These are phyloP conservation scores for Callithrix jacchus DNA, from an alignment of 2,113 vertebrate species.

Conservation along the genomic window DNA sequence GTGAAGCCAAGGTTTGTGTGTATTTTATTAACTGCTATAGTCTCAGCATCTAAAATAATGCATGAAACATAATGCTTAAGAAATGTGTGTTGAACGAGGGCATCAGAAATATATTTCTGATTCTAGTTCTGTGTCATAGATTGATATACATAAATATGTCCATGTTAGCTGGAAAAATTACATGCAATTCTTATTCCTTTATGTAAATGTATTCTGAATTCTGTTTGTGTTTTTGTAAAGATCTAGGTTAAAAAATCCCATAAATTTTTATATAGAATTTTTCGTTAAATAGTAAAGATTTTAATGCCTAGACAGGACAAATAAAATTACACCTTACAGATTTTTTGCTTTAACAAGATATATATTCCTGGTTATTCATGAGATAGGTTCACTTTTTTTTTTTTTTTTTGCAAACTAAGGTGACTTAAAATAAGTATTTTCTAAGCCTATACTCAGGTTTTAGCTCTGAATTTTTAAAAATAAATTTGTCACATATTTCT, in stretches of 20 bases:
- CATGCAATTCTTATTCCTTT: background rate
- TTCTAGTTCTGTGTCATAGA: background rate
- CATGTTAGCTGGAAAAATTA: background rate
- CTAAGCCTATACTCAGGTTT: background rate
- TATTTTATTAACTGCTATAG: background rate
- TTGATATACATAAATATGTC: background rate
- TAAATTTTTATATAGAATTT: conserved; percentile 2
- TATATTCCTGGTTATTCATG: background rate
- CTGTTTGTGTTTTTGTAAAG: background rate
- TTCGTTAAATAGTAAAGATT: background rate
- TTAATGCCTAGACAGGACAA: background rate
- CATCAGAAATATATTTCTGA: background rate
- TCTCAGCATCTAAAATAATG: background rate
- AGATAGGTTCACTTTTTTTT: background rate
- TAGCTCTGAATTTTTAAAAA: background rate
- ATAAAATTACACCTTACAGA: background rate
- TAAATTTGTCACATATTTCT: background rate
- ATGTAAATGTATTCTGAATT: background rate
- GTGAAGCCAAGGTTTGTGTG: background rate
- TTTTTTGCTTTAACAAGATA: background rate
- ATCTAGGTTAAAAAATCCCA: background rate
- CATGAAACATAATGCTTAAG: background rate
- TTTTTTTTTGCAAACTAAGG: background rate
- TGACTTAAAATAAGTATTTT: conserved; percentile 5
- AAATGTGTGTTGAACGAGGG: background rate